Evolutionary conservation across 2,113 vertebrate species (phyloP).

Genomic region (Polypterus bichir): DNA sequence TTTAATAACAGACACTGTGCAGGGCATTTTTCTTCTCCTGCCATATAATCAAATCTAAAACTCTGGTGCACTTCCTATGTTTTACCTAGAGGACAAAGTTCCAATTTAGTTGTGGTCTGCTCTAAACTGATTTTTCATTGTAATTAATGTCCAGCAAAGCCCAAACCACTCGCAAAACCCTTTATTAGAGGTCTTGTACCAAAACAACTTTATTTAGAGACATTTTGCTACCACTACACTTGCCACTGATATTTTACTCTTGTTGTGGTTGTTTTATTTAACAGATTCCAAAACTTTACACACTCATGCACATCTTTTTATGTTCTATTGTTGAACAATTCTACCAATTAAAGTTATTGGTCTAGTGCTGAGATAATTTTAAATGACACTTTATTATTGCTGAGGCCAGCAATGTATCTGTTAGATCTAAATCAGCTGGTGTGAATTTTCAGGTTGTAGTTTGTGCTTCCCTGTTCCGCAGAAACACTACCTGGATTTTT

Average conservation of each 20-base stretch:
- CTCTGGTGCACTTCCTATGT: conserved; percentile 65
- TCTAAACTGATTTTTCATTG: conserved; percentile 75
- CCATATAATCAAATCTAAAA: conserved; percentile 68
- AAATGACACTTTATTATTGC: conserved; percentile 46
- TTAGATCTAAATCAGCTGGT: conserved; percentile 52
- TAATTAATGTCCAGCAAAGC: conserved; percentile 76
- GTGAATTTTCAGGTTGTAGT: conserved; percentile 65
- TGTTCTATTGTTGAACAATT: conserved; percentile 37
- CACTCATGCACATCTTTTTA: not conserved
- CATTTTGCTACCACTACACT: conserved; percentile 37
- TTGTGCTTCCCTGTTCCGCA: conserved; percentile 59
- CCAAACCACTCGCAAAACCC: conserved; percentile 57
- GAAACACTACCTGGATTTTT: conserved; percentile 66
- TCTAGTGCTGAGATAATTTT: conserved; percentile 45
- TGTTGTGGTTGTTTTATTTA: conserved; percentile 25
- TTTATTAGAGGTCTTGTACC: conserved; percentile 63
- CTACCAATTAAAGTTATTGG: conserved; percentile 61
- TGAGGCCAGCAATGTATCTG: conserved; percentile 52
- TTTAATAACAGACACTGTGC: conserved; percentile 68
- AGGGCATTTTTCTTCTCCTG: conserved; percentile 71
- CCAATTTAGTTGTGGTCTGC: conserved; percentile 64
- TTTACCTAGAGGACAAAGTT: conserved; percentile 73
- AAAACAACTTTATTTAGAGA: conserved; percentile 42
- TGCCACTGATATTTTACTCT: conserved; percentile 34
- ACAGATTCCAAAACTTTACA: conserved; percentile 35